These are phyloP conservation scores for Conomelus anceps DNA, from an alignment of 2,888 invertebrate species.

Conservation along the genomic window DNA sequence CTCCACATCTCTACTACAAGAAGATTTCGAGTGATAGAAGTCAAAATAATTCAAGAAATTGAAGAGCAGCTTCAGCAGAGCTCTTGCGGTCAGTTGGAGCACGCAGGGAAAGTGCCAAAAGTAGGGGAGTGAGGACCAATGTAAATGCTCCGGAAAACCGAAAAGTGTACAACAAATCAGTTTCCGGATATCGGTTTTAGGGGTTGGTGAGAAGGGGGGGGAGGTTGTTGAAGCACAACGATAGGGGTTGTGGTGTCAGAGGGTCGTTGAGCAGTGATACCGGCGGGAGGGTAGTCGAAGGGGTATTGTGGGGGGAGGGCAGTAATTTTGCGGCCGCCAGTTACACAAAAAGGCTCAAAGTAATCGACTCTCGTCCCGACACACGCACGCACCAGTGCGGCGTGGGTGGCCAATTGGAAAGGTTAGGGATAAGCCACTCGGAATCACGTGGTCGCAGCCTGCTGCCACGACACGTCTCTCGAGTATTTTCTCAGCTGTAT, in stretches of 20 bases:
- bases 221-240: background rate
- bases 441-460: background rate
- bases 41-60: background rate
- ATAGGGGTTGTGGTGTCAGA: background rate
- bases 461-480: background rate
- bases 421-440: background rate
- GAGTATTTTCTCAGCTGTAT: background rate
- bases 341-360: background rate
- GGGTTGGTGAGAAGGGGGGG: background rate
- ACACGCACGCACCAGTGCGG: background rate
- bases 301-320: background rate
- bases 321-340: background rate
- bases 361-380: background rate
- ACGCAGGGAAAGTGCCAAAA: background rate
- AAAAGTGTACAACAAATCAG: background rate
- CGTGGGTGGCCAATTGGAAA: background rate
- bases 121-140: background rate
- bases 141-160: background rate
- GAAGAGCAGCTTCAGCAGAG: background rate
- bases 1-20: too few relatives aligned
- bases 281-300: background rate
- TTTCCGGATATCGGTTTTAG: background rate
- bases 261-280: background rate
- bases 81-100: too few relatives aligned
- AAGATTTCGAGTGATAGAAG: too few relatives aligned